Evolutionary conservation across 1,140 invertebrate species (phyloP).

Genomic region (Tetramorium simillimum): DNA sequence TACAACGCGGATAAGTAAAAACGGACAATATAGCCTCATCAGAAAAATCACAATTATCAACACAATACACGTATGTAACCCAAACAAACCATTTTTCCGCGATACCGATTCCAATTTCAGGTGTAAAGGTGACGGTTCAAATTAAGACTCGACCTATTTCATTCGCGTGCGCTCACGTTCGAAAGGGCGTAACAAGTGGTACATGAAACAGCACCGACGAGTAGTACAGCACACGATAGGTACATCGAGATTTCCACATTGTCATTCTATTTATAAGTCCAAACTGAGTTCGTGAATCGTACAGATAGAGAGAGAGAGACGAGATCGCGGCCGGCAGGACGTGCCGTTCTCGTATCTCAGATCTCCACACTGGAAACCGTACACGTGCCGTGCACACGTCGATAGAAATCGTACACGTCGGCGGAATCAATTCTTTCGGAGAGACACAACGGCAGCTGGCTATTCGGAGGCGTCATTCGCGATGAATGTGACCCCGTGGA

Average conservation of each 20-base stretch:
- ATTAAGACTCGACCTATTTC: slow-evolving; percentile 49
- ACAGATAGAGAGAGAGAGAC: not conserved
- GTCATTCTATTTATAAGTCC: slow-evolving; percentile 39
- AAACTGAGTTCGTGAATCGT: not conserved
- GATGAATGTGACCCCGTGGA: slow-evolving; percentile 4
- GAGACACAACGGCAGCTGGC: not conserved
- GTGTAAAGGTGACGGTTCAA: not conserved
- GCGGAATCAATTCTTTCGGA: slow-evolving; percentile 26
- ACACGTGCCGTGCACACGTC: slow-evolving; percentile 2
- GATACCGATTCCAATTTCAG: not conserved
- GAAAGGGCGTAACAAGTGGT: slow-evolving; percentile 42
- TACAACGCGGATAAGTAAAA: not conserved
- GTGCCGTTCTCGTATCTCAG: not conserved
- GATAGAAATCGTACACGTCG: not conserved
- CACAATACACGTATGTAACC: not conserved
- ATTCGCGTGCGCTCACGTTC: not conserved
- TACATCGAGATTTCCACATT: slow-evolving; percentile 35
- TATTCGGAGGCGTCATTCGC: not conserved
- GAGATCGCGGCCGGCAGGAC: not conserved
- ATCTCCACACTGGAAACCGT: slow-evolving; percentile 6
- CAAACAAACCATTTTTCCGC: not conserved
- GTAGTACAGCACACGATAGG: not conserved
- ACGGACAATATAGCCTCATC: not conserved
- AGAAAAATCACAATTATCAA: not conserved
- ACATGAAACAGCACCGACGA: not conserved